Conservation (phyloP, 1,140 invertebrate genomes). For the Temnothorax curvispinosus region DNA sequence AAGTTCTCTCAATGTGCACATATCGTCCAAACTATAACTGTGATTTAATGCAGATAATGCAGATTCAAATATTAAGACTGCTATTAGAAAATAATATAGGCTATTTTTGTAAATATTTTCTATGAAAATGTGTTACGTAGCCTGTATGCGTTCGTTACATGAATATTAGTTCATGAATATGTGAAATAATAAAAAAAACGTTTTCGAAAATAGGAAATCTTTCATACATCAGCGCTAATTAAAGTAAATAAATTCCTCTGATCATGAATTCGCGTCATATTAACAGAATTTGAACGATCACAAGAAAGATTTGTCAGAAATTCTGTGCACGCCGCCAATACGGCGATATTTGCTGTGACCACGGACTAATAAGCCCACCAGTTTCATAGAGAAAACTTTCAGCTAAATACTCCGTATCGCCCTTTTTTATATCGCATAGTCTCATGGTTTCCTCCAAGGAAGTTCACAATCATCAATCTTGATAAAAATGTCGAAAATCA, state of each 20-base stretch:
- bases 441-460: constrained; percentile 4
- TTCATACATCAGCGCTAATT: background rate
- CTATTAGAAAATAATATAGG: constrained; percentile 7
- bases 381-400: constrained; percentile 66
- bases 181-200: background rate
- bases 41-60: background rate
- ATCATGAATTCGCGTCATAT: constrained; percentile 51
- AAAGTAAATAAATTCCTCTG: constrained; percentile 17
- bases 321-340: constrained; percentile 33
- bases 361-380: constrained; percentile 68
- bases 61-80: background rate
- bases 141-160: background rate
- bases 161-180: background rate
- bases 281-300: background rate
- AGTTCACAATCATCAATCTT: constrained; percentile 55
- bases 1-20: background rate
- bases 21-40: no score
- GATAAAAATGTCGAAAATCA: background rate
- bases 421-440: constrained; percentile 22
- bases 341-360: constrained; percentile 60
- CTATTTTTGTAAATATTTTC: background rate
- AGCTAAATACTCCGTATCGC: constrained; percentile 62
- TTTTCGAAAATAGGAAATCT: background rate
- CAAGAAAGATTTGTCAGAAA: constrained; percentile 37
- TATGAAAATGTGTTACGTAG: background rate